These are phyloP conservation scores for Drosophila pseudotalamancana DNA, from an alignment of 2,888 invertebrate genomes.

Conservation along the genomic window DNA sequence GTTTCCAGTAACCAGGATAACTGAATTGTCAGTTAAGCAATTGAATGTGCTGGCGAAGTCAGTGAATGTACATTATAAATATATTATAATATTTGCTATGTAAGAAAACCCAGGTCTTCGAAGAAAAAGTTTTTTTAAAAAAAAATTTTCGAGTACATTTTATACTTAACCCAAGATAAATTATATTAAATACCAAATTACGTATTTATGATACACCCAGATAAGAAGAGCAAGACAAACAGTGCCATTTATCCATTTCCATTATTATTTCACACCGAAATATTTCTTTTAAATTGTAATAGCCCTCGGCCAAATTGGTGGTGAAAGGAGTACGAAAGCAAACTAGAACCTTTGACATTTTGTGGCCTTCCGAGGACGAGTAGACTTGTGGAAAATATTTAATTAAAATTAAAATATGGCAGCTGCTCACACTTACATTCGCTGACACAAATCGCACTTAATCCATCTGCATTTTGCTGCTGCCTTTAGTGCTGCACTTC, in stretches of 20 bases:
- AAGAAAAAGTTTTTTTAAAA: too few species aligned
- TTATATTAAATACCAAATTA: too few species aligned
- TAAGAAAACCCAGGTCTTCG: too few species aligned
- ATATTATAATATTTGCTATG: not conserved
- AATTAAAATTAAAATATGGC: constrained; percentile 59
- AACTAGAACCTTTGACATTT: constrained; percentile 27
- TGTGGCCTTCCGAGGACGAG: constrained; percentile 9
- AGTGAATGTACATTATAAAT: not conserved
- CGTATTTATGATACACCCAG: too few species aligned
- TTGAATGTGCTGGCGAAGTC: not conserved
- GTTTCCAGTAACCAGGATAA: constrained; percentile 60
- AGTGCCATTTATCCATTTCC: not conserved
- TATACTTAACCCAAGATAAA: too few species aligned
- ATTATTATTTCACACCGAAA: not conserved
- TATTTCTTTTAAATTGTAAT: not conserved
- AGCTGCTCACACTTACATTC: constrained; percentile 9
- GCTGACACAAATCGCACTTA: constrained; percentile 51
- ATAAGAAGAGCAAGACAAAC: too few species aligned
- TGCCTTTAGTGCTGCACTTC: constrained; percentile 49
- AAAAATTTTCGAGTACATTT: too few species aligned
- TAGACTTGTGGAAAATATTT: constrained; percentile 43
- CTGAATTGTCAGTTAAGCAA: constrained; percentile 16
- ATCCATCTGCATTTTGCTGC: constrained; percentile 70
- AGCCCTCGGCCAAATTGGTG: not conserved
- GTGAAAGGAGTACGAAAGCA: not conserved